Base-by-base conservation (phyloP, 2,888 invertebrate genomes). In the Neuroscelio doddi region DNA sequence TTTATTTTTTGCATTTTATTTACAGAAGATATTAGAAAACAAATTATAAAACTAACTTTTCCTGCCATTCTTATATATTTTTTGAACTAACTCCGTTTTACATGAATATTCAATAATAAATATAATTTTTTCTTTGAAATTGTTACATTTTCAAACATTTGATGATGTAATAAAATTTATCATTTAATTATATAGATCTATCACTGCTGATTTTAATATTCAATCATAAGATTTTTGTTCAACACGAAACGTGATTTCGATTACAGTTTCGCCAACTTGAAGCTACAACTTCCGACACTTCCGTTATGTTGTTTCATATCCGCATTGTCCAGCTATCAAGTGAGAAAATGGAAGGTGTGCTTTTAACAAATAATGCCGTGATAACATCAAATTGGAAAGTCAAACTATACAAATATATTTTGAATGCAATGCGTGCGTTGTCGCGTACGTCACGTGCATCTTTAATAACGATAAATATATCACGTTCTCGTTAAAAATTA, bases 371-470 rank as follows among this genome's bases (percentile, higher is more conserved):
- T 50, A 59, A 53, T 59, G 50, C 50, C 30, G 34, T n/a, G 64
- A 57, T 55, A 55, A 42, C 44, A 58, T 64, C 50, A 59, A 51
- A 64, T 59, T 59, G 64, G 58, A 64, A 64, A 64, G 34, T 53
- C 55, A n/a, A 10, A 34, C 39, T 58, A 46, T 24, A 55, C 53
- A 50, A 59, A 55, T 42, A 32, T 30, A 50, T 47, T 26, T 30
- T 29, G 15, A 10, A 50, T 57, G 41, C 45, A 36, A 32, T 42
- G 57, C 49, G 47, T 47, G 10, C 30, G 50, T 62, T 50, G 39
- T 3, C 27, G 15, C 8, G 30, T 15, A 38, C 17, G 21, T 58
- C 39, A 52, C 47, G 29, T 29, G 32, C 39, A 38, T 44, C 46
- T 45, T 50, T 41, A 55, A 57, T 53, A 58, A 55, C 46, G 58